These are phyloP conservation scores for Promerops cafer DNA, from an alignment of 2,113 vertebrate genomes.

Conservation along the genomic window DNA sequence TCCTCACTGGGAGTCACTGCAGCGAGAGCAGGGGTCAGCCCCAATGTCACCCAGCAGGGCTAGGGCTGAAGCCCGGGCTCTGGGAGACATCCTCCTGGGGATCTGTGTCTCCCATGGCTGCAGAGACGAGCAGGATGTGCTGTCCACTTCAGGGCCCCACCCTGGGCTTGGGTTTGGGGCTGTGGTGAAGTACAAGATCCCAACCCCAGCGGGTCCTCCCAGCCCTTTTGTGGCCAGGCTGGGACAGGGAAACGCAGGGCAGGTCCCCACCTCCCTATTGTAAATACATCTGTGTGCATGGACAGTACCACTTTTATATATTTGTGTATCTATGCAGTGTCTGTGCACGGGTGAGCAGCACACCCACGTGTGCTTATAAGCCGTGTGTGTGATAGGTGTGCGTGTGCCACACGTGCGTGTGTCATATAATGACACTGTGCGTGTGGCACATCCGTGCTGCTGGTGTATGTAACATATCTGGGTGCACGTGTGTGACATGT, in stretches of 20 bases:
- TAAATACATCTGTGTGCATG: rapidly evolving
- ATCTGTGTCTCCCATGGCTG: neutral
- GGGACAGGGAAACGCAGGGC: neutral
- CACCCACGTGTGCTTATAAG: rapidly evolving
- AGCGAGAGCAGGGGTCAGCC: neutral
- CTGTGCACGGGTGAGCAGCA: neutral
- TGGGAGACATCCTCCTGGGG: neutral
- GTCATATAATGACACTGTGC: rapidly evolving
- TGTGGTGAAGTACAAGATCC: rapidly evolving
- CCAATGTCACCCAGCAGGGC: rapidly evolving
- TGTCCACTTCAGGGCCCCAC: rapidly evolving
- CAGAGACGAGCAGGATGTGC: rapidly evolving
- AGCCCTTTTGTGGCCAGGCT: rapidly evolving
- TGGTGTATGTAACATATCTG: rapidly evolving
- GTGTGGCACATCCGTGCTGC: neutral
- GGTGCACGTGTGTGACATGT: rapidly evolving
- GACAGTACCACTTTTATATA: neutral
- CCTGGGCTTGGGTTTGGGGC: neutral
- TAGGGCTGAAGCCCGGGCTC: rapidly evolving
- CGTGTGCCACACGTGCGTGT: rapidly evolving
- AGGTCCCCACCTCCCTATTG: rapidly evolving
- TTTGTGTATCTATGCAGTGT: neutral
- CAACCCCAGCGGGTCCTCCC: rapidly evolving
- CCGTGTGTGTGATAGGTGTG: rapidly evolving
- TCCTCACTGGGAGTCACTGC: neutral